Conservation (phyloP, 2,888 invertebrate genomes). For the Philhelius pedissequus region DNA sequence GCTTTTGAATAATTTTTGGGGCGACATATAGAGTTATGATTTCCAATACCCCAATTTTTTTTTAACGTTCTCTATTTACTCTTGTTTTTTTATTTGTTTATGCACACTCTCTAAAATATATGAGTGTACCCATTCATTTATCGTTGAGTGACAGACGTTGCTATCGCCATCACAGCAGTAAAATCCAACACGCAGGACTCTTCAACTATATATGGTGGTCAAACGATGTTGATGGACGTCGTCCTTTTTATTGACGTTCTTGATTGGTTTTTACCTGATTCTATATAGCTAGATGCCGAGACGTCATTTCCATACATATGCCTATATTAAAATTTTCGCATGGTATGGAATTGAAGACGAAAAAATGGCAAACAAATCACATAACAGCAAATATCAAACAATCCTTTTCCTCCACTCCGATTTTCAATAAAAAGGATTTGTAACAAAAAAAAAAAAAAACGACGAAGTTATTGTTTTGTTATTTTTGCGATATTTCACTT, state of each 20-base stretch:
- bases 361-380: conserved; percentile 50
- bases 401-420: not conserved
- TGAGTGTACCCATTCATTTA: conserved; percentile 51
- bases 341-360: not conserved
- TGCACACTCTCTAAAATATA: not conserved
- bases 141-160: conserved; percentile 64
- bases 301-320: conserved; percentile 50
- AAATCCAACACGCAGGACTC: conserved; percentile 11
- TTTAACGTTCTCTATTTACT: not conserved
- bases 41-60: conserved; percentile 36
- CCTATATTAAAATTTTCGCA: not conserved
- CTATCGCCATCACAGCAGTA: conserved; percentile 16
- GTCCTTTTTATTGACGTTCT: conserved; percentile 78
- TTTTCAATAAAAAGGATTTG: conserved; percentile 17
- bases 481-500: conserved; percentile 61
- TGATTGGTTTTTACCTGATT: conserved; percentile 78
- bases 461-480: conserved; percentile 34
- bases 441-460: too few relatives aligned
- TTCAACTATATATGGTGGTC: conserved; percentile 36
- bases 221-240: conserved; percentile 76
- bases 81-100: not conserved
- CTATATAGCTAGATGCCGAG: conserved; percentile 37
- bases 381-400: conserved; percentile 60
- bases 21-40: conserved; percentile 33
- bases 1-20: conserved; percentile 65